Conservation (phyloP, 2,888 invertebrate species). For the Molorchus minor region DNA sequence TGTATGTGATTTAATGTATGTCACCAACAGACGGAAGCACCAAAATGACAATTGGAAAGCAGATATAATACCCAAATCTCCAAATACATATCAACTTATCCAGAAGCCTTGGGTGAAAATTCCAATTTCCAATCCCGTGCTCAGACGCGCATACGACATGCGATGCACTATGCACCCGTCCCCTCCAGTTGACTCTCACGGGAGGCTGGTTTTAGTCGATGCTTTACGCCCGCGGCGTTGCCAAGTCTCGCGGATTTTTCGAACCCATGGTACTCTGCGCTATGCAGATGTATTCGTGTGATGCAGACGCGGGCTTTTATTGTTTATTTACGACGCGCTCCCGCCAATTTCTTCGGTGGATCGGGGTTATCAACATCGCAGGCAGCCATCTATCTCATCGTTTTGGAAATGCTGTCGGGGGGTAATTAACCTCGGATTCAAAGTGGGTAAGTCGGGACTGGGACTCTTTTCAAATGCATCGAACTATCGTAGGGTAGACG, state of each 20-base stretch:
- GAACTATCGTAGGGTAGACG: too few relatives aligned
- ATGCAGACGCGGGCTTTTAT: background rate
- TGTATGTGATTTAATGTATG: too few relatives aligned
- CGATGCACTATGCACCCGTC: too few relatives aligned
- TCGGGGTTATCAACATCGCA: constrained; percentile 1
- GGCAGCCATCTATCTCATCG: too few relatives aligned
- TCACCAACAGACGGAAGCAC: too few relatives aligned
- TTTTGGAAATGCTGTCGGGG: too few relatives aligned
- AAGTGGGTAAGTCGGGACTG: background rate
- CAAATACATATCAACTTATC: too few relatives aligned
- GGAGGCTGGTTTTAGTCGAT: constrained; percentile 23
- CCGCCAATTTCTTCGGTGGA: constrained; percentile 5
- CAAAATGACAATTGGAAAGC: too few relatives aligned
- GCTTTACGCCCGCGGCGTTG: constrained; percentile 8
- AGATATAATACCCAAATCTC: too few relatives aligned
- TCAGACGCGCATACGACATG: constrained; percentile 5
- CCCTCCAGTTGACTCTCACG: constrained; percentile 7
- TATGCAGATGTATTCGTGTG: too few relatives aligned
- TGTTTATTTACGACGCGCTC: background rate
- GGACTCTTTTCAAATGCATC: too few relatives aligned
- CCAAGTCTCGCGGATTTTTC: background rate
- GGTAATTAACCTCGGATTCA: background rate
- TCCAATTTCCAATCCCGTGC: background rate
- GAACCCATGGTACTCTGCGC: too few relatives aligned
- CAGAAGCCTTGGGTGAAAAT: constrained; percentile 17